These are phyloP conservation scores for Neocloeon triangulifer DNA, from an alignment of 1,140 invertebrate species.

Conservation along the genomic window DNA sequence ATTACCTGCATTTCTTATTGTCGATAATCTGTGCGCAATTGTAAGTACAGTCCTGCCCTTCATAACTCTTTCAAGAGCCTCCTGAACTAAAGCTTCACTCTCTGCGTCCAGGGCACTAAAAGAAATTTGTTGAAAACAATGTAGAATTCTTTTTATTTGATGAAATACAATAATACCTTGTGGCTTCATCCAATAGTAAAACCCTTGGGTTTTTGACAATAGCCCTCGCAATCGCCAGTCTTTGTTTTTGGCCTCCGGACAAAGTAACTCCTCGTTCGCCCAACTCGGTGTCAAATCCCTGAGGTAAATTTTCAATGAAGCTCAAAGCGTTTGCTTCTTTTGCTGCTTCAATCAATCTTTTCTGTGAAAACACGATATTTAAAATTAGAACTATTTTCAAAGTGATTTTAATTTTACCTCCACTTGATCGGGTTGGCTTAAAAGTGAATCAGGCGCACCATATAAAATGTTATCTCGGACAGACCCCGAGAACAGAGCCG, in stretches of 20 bases:
- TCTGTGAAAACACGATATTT: constrained; percentile 13
- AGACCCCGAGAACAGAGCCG: constrained; percentile 55
- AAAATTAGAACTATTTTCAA: too few species aligned
- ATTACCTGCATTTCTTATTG: constrained; percentile 69
- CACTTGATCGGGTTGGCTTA: background rate
- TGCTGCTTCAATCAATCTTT: constrained; percentile 31
- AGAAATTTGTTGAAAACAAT: constrained; percentile 8
- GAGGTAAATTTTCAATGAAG: constrained; percentile 45
- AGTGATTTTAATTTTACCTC: background rate
- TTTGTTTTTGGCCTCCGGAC: constrained; percentile 67
- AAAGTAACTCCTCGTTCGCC: constrained; percentile 62
- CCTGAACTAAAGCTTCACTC: constrained; percentile 70
- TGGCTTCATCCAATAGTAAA: constrained; percentile 69
- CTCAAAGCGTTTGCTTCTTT: constrained; percentile 58
- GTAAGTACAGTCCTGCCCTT: constrained; percentile 72
- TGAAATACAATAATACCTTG: constrained; percentile 21
- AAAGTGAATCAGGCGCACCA: constrained; percentile 27
- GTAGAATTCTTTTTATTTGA: constrained; percentile 2
- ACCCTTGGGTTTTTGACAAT: constrained; percentile 74
- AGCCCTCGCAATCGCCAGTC: constrained; percentile 76
- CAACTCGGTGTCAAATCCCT: constrained; percentile 52
- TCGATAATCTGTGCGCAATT: constrained; percentile 82
- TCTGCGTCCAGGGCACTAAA: constrained; percentile 72
- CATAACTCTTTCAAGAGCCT: constrained; percentile 59
- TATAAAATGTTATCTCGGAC: constrained; percentile 72